phyloP scores from a whole-genome alignment of 2,888 invertebrate genomes.

The Azorinus chamasolen region DNA sequence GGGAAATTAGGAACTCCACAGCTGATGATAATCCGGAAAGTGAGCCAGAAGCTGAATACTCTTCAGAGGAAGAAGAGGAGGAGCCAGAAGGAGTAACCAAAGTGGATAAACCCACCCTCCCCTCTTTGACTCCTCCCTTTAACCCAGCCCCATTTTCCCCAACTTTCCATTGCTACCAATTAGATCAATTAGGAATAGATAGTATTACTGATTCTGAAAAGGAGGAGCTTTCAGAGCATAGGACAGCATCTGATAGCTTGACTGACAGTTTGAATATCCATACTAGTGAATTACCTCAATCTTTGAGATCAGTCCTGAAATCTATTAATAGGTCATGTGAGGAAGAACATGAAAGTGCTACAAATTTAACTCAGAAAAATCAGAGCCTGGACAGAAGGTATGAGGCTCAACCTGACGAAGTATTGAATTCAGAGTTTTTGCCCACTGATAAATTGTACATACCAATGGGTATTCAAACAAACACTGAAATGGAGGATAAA shows the following conservation, averaged over 20 bases:
- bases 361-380: too few species aligned
- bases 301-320: conserved; percentile 40
- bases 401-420: conserved; percentile 5
- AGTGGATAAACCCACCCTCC: not conserved
- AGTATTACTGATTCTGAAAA: not conserved
- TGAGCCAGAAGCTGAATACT: conserved; percentile 1
- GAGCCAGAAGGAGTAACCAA: conserved; percentile 18
- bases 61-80: conserved; percentile 5
- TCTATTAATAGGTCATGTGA: conserved; percentile 11
- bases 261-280: conserved; percentile 62
- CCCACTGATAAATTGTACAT: conserved; percentile 40
- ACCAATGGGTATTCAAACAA: conserved; percentile 46
- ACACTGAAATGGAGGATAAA: conserved; percentile 26
- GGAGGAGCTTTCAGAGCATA: not conserved
- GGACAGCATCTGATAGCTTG: not conserved
- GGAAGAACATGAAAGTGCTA: too few species aligned
- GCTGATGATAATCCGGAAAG: not conserved
- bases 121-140: conserved; percentile 42
- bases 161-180: too few species aligned
- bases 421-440: conserved; percentile 37
- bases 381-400: not conserved
- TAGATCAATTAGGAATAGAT: too few species aligned
- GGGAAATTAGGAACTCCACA: too few species aligned
- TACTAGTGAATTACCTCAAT: conserved; percentile 51
- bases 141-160: conserved; percentile 35